Percentiles rank a stretch among this genome's conserved stretches.
phyloP scores from a whole-genome alignment of 2,888 invertebrate species.

The Volucella inflata region DNA sequence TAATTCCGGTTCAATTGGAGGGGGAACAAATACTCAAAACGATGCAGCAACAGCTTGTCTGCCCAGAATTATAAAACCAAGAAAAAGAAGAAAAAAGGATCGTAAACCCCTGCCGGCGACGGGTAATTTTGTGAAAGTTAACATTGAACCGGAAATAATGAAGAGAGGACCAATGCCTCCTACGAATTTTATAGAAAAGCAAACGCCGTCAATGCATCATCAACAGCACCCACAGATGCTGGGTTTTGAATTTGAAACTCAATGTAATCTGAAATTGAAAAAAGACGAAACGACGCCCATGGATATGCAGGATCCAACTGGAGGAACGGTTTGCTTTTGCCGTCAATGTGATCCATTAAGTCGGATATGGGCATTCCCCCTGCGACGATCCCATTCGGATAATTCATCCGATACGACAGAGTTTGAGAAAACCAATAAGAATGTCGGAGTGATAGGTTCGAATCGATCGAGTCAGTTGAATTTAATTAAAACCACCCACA shows the following conservation, averaged over 20 bases:
- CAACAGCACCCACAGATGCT: slow-evolving; percentile 59
- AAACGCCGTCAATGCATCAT: slow-evolving; percentile 16
- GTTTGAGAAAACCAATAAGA: slow-evolving; percentile 79
- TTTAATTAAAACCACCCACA: slow-evolving; percentile 44
- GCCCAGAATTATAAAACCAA: slow-evolving; percentile 94
- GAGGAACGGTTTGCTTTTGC: slow-evolving; percentile 77
- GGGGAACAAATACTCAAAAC: slow-evolving; percentile 80
- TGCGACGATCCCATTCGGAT: slow-evolving; percentile 82
- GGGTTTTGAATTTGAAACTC: slow-evolving; percentile 54
- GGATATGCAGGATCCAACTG: slow-evolving; percentile 54
- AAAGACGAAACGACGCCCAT: slow-evolving; percentile 38
- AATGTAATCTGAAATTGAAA: slow-evolving; percentile 61
- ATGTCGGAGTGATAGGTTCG: slow-evolving; percentile 82
- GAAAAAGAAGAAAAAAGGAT: slow-evolving; percentile 95
- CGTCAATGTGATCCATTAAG: slow-evolving; percentile 82
- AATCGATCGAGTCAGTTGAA: slow-evolving; percentile 78
- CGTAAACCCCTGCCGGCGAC: slow-evolving; percentile 86
- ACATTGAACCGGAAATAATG: slow-evolving; percentile 58
- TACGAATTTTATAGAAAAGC: slow-evolving; percentile 41
- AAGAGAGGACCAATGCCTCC: slow-evolving; percentile 14
- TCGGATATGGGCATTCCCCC: slow-evolving; percentile 83
- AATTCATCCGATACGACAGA: slow-evolving; percentile 79
- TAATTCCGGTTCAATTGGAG: slow-evolving; percentile 25
- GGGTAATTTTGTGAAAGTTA: slow-evolving; percentile 55
- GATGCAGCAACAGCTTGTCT: slow-evolving; percentile 87